Evolutionary conservation across 2,888 invertebrate genomes (phyloP).

Genomic region (Synergus itoensis): DNA sequence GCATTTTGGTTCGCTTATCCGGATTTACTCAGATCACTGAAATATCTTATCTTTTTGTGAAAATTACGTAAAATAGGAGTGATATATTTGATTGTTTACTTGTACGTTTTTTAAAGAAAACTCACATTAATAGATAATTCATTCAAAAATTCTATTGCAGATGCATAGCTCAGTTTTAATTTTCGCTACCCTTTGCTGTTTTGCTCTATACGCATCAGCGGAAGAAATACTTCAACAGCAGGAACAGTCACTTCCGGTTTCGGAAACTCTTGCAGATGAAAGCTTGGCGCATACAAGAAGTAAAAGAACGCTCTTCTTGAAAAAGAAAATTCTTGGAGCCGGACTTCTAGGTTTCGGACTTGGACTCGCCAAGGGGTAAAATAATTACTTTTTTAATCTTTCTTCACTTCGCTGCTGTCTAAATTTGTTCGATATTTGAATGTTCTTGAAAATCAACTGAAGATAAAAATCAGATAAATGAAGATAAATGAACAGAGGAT

Average conservation of each 20-base stretch:
- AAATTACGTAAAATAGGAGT: not conserved
- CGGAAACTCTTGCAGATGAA: constrained; percentile 46
- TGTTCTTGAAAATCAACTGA: not conserved
- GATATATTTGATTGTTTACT: not conserved
- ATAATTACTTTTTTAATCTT: not conserved
- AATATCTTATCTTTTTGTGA: not conserved
- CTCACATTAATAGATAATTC: not conserved
- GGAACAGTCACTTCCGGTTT: constrained; percentile 46
- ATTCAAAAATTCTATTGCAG: constrained; percentile 49
- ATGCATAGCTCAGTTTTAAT: constrained; percentile 61
- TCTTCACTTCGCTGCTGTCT: not conserved
- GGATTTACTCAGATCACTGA: not conserved
- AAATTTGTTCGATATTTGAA: not conserved
- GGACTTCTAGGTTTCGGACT: constrained; percentile 74
- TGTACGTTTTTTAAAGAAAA: not conserved
- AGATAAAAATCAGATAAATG: not conserved
- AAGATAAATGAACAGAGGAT: not conserved
- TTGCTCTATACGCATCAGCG: constrained; percentile 54
- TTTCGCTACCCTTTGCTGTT: constrained; percentile 58
- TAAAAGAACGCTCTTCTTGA: constrained; percentile 72
- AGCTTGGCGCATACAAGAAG: constrained; percentile 60
- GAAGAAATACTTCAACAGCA: constrained; percentile 51
- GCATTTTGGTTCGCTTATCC: not conserved
- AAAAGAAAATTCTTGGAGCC: constrained; percentile 73
- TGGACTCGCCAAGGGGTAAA: constrained; percentile 72